Conservation (phyloP, 1,140 invertebrate species). For the Homalodisca vitripennis region DNA sequence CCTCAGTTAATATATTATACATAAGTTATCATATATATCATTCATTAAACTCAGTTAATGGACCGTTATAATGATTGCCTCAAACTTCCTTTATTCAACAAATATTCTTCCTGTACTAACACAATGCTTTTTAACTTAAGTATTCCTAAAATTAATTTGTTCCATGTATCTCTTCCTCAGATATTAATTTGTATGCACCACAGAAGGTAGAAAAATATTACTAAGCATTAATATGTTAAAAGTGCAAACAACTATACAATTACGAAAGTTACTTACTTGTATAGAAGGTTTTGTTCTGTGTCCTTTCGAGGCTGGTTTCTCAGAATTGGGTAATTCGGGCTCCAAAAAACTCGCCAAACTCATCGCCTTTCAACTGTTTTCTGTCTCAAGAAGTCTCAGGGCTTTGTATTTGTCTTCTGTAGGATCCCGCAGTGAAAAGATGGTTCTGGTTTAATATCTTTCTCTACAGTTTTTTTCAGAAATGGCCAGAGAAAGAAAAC, state of each 20-base stretch:
- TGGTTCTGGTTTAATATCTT: not conserved
- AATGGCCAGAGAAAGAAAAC: not conserved
- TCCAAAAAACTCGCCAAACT: constrained; percentile 60
- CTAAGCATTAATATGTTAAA: not conserved
- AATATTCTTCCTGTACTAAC: no score
- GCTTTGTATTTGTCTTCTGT: constrained; percentile 54
- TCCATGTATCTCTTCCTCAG: no score
- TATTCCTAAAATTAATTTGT: no score
- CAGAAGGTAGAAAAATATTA: no score
- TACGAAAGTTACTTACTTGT: constrained; percentile 25
- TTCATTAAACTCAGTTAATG: no score
- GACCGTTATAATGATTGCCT: no score
- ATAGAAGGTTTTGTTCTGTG: constrained; percentile 10
- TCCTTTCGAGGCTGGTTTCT: constrained; percentile 1
- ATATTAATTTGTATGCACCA: no score
- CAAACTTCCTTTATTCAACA: no score
- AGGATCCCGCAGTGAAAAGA: not conserved
- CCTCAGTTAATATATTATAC: no score
- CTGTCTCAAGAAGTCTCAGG: constrained; percentile 46
- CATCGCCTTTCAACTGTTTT: constrained; percentile 45
- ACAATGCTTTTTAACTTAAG: no score
- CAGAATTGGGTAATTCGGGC: constrained; percentile 41
- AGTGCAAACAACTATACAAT: constrained; percentile 8
- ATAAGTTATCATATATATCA: no score
- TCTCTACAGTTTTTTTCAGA: not conserved